These are phyloP conservation scores for Gopherus flavomarginatus DNA, from an alignment of 2,113 vertebrate species.

Conservation along the genomic window DNA sequence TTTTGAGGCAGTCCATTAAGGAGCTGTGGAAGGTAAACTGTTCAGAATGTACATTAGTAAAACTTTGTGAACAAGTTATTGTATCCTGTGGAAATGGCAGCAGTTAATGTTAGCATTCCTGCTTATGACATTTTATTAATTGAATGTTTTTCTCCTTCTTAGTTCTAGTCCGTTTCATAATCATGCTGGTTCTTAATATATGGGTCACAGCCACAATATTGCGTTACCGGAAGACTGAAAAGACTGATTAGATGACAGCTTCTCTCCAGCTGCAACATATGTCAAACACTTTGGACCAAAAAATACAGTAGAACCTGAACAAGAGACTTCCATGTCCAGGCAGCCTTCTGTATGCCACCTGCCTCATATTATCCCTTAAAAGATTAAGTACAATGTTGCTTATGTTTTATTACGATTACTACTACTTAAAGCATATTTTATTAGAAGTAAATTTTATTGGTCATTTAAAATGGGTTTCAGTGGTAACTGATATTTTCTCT, in stretches of 20 bases:
- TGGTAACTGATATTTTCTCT: conserved; percentile 22
- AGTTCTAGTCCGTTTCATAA: conserved; percentile 90
- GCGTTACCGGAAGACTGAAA: conserved; percentile 83
- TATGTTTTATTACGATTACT: conserved; percentile 37
- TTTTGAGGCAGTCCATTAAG: background rate
- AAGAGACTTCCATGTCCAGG: background rate
- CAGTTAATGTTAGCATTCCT: background rate
- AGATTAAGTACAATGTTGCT: background rate
- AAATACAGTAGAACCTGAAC: background rate
- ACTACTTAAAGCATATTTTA: conserved; percentile 6
- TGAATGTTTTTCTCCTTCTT: conserved; percentile 13
- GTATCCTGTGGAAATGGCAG: background rate
- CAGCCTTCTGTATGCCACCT: background rate
- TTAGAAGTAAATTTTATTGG: conserved; percentile 56
- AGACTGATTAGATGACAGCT: conserved; percentile 74
- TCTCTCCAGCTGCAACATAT: background rate
- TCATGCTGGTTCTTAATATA: conserved; percentile 87
- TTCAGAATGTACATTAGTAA: background rate
- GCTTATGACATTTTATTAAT: background rate
- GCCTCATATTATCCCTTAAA: background rate
- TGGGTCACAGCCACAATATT: conserved; percentile 90
- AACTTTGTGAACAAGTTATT: background rate
- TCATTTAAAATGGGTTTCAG: conserved; percentile 46
- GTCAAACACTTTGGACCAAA: background rate
- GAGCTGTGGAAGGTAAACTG: background rate